Conservation (phyloP, 2,113 vertebrate species). For the Barbus barbus region DNA sequence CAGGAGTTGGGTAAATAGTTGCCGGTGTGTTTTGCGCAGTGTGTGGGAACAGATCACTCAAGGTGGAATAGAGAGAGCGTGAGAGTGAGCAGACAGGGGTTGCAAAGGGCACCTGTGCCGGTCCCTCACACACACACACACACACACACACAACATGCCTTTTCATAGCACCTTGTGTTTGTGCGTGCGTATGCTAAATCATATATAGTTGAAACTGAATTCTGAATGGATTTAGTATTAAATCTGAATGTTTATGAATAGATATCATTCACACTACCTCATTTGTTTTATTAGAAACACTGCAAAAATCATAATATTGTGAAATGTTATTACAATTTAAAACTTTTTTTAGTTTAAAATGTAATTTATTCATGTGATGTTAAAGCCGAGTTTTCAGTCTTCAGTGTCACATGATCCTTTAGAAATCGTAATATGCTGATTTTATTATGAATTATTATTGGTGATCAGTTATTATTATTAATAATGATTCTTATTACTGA, state of each 20-base stretch:
- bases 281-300: background rate
- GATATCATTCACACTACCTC: background rate
- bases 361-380: background rate
- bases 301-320: background rate
- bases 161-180: background rate
- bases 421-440: background rate
- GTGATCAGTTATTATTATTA: background rate
- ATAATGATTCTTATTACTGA: background rate
- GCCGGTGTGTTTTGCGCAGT: conserved; percentile 64
- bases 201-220: background rate
- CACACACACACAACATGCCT: conserved; percentile 1
- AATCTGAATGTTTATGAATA: background rate
- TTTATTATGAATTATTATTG: background rate
- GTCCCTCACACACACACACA: conserved; percentile 56
- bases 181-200: background rate
- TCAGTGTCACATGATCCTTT: background rate
- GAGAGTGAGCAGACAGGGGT: conserved; percentile 59
- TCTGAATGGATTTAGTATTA: background rate
- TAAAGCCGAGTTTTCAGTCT: background rate
- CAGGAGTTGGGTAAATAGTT: conserved; percentile 75
- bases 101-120: too few relatives aligned
- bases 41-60: conserved; percentile 48
- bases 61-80: conserved; percentile 52
- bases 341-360: background rate
- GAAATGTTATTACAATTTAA: background rate